Base-by-base conservation (phyloP, 2,113 vertebrate genomes). In the Antennarius striatus region DNA sequence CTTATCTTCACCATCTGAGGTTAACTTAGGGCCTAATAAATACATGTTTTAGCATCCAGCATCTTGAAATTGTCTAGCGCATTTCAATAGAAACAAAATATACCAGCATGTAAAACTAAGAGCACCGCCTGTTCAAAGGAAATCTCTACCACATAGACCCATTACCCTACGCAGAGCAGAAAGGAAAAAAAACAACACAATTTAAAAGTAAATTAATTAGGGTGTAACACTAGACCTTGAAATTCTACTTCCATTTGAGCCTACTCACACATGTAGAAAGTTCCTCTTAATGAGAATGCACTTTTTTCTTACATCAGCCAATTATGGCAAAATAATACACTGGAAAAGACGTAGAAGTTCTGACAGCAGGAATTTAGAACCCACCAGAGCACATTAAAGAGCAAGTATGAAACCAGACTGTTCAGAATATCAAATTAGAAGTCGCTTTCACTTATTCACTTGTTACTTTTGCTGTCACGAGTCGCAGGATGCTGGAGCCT, bases 1-100 rank as follows among this genome's bases (percentile, higher is more conserved):
- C 51, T 75, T 75, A 74, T 82, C 63, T 71, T 79, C 66, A 74
- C 74, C 60, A 81, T 82, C 65, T 75, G 56, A 79, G 75, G 66
- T 75, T 64, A 68, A 51, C 64, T 42, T 52, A 46, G 68, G 46
- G 17, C 30, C 68, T 68, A 80, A 82, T 78, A 82, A 68, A 59
- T 57, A 54, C 54, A 58, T 60, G 69, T 70, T 84, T 78, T 65
- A 62, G 50, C 71, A 67, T 67, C 56, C 65, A 68, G 54, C 36
- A 14, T 59, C 59, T 72, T 51, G 45, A 75, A 75, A 72, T 49
- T 39, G 40, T 51, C 36, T 52, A 36, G 54, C 63, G 63, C 15
- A 51, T 61, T 64, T 65, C 42, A 63, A 56, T 29, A n/a, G 5
- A 42, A 43, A 56, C 15, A 53, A 73, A 40, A 66, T 36, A 36